phyloP scores from a whole-genome alignment of 2,113 vertebrate genomes.

The Ctenodactylus gundi region DNA sequence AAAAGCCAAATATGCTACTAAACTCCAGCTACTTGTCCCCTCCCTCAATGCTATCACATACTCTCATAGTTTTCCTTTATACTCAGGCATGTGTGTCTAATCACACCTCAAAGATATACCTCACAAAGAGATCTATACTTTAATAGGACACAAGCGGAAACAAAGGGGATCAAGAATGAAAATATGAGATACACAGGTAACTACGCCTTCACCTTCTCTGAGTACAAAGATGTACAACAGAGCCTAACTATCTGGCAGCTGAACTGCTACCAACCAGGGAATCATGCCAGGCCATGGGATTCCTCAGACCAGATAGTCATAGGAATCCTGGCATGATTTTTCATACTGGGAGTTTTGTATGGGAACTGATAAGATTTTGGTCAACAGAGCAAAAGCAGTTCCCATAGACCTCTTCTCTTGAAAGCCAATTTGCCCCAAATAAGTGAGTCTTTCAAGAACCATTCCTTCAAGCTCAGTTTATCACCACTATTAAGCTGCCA shows the following conservation, averaged over 20 bases:
- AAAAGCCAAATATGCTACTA: conserved; percentile 15
- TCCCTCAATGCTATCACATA: neutral
- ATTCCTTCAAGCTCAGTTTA: neutral
- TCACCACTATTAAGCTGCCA: no score
- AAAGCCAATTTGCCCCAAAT: conserved; percentile 1
- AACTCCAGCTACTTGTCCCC: neutral
- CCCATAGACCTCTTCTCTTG: neutral
- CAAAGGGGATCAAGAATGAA: neutral
- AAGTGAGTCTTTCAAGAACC: neutral
- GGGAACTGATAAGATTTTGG: conserved; percentile 29
- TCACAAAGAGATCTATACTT: neutral
- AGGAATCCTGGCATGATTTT: neutral
- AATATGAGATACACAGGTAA: neutral
- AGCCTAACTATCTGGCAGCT: neutral
- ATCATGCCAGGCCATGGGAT: neutral
- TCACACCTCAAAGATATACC: neutral
- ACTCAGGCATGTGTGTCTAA: neutral
- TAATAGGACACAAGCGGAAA: neutral
- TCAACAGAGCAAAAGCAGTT: neutral
- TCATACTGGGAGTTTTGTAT: neutral
- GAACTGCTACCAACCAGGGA: neutral
- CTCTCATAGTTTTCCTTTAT: neutral
- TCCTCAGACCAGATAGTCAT: neutral
- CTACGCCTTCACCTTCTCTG: neutral
- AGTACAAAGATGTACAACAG: neutral